Conservation (phyloP, 2,888 invertebrate species). For the Pyrochroa serraticornis region DNA sequence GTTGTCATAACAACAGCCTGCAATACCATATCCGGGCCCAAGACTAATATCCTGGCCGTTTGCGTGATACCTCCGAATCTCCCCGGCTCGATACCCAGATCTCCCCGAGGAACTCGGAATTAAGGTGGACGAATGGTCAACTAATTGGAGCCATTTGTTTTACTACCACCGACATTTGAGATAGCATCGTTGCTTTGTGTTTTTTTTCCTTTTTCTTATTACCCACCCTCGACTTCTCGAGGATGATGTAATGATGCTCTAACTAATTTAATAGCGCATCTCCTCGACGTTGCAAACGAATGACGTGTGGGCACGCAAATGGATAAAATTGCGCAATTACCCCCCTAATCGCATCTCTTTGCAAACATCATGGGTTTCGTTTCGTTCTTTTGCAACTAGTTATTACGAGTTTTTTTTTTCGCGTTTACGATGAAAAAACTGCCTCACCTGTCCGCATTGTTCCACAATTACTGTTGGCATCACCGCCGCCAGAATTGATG, state of each 20-base stretch:
- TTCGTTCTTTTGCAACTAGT: no score
- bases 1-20: slow-evolving; percentile 45
- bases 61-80: slow-evolving; percentile 28
- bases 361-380: no score
- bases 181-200: slow-evolving; percentile 39
- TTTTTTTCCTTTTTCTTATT: slow-evolving; percentile 9
- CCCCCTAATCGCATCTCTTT: no score
- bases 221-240: slow-evolving; percentile 3
- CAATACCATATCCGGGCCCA: slow-evolving; percentile 34
- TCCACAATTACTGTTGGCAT: slow-evolving; percentile 10
- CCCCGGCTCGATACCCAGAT: slow-evolving; percentile 15
- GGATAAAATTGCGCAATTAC: no score
- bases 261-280: slow-evolving; percentile 2
- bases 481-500: slow-evolving; percentile 9
- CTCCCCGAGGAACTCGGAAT: slow-evolving; percentile 39
- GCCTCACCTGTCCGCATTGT: slow-evolving; percentile 19
- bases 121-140: slow-evolving; percentile 54
- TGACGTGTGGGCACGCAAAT: background rate
- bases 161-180: slow-evolving; percentile 43
- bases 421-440: no score
- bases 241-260: slow-evolving; percentile 11
- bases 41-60: slow-evolving; percentile 36
- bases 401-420: no score
- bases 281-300: background rate
- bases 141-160: slow-evolving; percentile 54